Conservation (phyloP, 2,797 vertebrate genomes). For the Synanceia verrucosa region DNA sequence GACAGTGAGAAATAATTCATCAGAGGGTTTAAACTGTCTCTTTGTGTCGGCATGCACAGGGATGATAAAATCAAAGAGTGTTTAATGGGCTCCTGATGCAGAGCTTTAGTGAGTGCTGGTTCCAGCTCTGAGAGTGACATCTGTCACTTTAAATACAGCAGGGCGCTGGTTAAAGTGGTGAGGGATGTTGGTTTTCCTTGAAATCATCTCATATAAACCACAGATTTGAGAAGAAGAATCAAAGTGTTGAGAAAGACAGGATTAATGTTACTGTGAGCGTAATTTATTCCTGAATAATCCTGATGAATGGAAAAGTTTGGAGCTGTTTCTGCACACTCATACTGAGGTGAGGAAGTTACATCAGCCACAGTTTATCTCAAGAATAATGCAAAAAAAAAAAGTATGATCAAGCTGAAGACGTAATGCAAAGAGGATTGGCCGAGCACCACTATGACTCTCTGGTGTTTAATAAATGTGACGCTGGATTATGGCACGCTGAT, state of each 20-base stretch:
- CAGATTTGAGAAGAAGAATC: neutral
- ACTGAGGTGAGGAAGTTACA: neutral
- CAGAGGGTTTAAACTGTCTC: conserved; percentile 4
- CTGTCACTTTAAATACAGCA: neutral
- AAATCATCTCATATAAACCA: neutral
- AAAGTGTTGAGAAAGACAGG: neutral
- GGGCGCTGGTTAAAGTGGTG: neutral
- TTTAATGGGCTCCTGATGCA: conserved; percentile 25
- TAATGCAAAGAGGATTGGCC: neutral
- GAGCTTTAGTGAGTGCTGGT: conserved; percentile 1
- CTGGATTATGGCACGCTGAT: conserved; percentile 6
- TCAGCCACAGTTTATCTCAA: neutral
- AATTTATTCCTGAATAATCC: neutral
- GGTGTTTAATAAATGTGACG: conserved; percentile 10
- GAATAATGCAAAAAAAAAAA: conserved; percentile 20
- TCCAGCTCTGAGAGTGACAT: neutral
- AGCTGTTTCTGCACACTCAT: neutral
- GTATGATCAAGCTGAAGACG: neutral
- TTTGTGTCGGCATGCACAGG: neutral
- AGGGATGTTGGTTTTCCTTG: neutral
- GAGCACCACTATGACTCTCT: neutral
- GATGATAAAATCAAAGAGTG: conserved; percentile 21
- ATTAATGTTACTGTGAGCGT: neutral
- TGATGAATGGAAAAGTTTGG: neutral
- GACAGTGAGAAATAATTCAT: neutral